Conservation (phyloP, 2,888 invertebrate species). For the Leucania comma region DNA sequence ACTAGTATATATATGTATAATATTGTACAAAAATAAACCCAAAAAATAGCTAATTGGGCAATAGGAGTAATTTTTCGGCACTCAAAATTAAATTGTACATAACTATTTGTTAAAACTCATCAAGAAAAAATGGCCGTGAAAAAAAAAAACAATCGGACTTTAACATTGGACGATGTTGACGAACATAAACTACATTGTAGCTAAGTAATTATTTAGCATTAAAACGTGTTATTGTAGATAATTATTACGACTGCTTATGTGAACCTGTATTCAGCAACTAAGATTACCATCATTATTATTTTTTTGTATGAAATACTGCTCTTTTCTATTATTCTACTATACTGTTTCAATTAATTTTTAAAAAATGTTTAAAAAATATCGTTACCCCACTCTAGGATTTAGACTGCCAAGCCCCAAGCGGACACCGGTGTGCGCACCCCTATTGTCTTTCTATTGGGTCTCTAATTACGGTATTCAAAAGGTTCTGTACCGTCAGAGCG, state of each 20-base stretch:
- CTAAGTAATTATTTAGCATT: conserved; percentile 24
- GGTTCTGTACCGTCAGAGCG: no score
- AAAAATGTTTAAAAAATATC: no score
- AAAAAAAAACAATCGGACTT: not conserved
- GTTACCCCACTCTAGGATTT: no score
- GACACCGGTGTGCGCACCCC: no score
- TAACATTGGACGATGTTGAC: conserved; percentile 12
- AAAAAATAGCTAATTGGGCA: not conserved
- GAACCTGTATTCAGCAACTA: not conserved
- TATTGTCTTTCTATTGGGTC: no score
- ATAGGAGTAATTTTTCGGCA: not conserved
- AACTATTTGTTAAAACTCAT: not conserved
- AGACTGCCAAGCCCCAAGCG: no score
- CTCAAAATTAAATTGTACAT: not conserved
- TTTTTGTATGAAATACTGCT: no score
- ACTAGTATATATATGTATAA: no score
- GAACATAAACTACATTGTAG: conserved; percentile 2
- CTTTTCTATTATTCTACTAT: not conserved
- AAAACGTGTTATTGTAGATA: conserved; percentile 15
- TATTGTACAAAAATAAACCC: no score
- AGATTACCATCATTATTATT: not conserved
- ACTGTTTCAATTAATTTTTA: no score
- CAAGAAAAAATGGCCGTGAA: not conserved
- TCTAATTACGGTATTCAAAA: no score
- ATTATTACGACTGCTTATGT: not conserved